Base-by-base conservation (phyloP, 53 echinoderm and acorn worm species). In the Arbacia lixula region DNA sequence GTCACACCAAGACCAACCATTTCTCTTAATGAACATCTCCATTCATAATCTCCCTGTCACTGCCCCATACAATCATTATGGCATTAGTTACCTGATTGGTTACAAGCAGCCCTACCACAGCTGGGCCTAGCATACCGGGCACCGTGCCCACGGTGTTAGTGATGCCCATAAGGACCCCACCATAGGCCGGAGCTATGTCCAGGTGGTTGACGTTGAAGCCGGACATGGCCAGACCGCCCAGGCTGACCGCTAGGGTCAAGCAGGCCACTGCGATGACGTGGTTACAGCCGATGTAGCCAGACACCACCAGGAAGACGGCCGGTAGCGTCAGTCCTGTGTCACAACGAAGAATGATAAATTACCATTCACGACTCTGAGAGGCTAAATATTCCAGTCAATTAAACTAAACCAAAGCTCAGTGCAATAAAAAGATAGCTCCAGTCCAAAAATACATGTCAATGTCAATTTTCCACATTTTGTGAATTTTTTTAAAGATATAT, bases 201-300 rank as follows among this genome's bases (percentile, higher is more conserved):
- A 95, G 77, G 75, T 94, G 98, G 11, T 97, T 97, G 62, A 94
- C 84, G 20, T 90, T 94, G 41, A 60, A 97, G 3, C 98, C 98
- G 19, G 90, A 85, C 62, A 79, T 81, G 1, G 86, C 87, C 2
- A 97, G 24, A 2, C 94, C 98, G 76, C 76, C 77, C 37, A 60
- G 51, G 17, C 76, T 88, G 0, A 90, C 92, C 0, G 94, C 84
- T 25, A 91, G 62, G 20, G 88, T 84, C 37, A 97, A 85, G 73
- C 88, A 92, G 0, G 24, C 62, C 5, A 97, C 80, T 0, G 94
- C 94, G 6, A 94, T 25, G 54, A 54, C 53, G 25, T 88, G 83
- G 46, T 97, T 66, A 66, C 98, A 97, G 24, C 98, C 92, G 1
- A 94, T 90, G 57, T 94, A 91, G 24, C 94, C 98, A 1, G 92